phyloP scores from a whole-genome alignment of 2,113 vertebrate species.

The Pseudopipra pipra region DNA sequence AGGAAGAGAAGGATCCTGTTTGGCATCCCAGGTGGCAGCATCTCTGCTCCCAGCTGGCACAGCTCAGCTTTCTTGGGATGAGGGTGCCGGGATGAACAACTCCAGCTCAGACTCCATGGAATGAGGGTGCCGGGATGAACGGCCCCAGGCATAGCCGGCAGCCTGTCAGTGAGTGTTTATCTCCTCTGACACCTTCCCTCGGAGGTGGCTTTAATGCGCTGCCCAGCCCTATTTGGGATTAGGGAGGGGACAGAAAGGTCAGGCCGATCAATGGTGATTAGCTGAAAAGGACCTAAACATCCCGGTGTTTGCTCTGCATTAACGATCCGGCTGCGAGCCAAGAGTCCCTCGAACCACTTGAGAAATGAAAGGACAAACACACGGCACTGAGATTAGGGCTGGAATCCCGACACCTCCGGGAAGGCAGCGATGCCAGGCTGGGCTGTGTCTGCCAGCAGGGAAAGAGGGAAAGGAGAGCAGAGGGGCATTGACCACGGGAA shows the following conservation, averaged over 20 bases:
- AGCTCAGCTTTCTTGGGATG: neutral
- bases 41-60: neutral
- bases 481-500: neutral
- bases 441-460: neutral
- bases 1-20: neutral
- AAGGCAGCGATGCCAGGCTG: neutral
- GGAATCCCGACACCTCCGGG: neutral
- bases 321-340: neutral
- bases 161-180: neutral
- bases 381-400: neutral
- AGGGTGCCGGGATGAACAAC: neutral
- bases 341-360: conserved; percentile 1
- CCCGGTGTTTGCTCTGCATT: conserved; percentile 30
- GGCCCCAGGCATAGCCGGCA: accelerated
- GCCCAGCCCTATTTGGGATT: conserved; percentile 6
- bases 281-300: conserved; percentile 23
- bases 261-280: conserved; percentile 47
- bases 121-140: neutral
- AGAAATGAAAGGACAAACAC: conserved; percentile 24
- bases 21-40: neutral
- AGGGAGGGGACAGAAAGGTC: conserved; percentile 44
- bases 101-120: neutral
- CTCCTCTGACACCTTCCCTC: neutral
- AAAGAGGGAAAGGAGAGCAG: neutral
- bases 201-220: neutral